phyloP scores from a whole-genome alignment of 2,888 invertebrate species.

The Cephus nigrinus region DNA sequence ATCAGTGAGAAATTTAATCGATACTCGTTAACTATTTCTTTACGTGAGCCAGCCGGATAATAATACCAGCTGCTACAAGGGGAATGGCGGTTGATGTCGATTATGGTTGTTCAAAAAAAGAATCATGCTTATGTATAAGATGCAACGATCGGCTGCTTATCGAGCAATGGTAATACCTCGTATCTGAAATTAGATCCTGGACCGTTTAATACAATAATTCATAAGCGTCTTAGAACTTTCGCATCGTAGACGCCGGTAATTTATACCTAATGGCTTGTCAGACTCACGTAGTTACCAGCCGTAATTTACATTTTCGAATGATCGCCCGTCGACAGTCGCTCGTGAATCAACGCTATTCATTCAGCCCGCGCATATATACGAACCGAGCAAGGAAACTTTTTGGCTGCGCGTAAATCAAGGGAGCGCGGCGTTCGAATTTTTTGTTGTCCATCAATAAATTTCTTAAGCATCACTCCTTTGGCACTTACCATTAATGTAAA shows the following conservation, averaged over 20 bases:
- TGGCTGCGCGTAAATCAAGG: neutral
- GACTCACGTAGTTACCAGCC: neutral
- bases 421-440: neutral
- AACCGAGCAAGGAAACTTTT: neutral
- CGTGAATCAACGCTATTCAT: constrained; percentile 26
- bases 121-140: neutral
- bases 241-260: neutral
- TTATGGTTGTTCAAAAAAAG: neutral
- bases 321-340: constrained; percentile 2
- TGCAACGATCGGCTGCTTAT: neutral
- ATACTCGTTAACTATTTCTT: neutral
- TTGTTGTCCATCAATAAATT: neutral
- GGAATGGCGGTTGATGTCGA: neutral
- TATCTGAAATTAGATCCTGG: neutral
- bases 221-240: neutral
- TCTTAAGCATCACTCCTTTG: neutral
- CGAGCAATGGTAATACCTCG: neutral
- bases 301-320: constrained; percentile 2
- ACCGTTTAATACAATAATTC: neutral
- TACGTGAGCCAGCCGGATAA: neutral
- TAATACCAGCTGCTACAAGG: neutral
- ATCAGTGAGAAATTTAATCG: neutral
- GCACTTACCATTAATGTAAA: neutral
- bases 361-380: constrained; percentile 13
- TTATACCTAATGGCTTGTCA: neutral